phyloP scores from a whole-genome alignment of 1,140 invertebrate species.

The Arctopsyche grandis region DNA sequence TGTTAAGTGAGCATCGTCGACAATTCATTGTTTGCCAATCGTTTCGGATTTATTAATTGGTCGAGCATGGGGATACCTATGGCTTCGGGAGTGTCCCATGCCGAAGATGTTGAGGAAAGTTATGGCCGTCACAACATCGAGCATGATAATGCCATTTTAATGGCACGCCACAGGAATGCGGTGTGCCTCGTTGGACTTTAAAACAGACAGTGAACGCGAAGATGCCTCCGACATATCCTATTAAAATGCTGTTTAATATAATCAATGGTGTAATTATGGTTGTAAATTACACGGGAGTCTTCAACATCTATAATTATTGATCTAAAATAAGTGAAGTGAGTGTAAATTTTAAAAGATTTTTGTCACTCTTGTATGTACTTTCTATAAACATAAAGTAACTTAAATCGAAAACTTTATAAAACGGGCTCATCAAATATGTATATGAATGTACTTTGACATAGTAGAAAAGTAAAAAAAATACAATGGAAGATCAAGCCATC shows the following conservation, averaged over 20 bases:
- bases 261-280: too few relatives aligned
- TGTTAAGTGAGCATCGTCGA: slow-evolving; percentile 10
- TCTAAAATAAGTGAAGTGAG: too few relatives aligned
- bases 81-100: not conserved
- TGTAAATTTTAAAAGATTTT: too few relatives aligned
- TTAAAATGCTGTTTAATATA: too few relatives aligned
- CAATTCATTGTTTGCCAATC: slow-evolving; percentile 33
- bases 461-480: too few relatives aligned
- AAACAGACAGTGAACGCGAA: not conserved
- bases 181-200: slow-evolving; percentile 14
- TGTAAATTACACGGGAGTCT: not conserved
- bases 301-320: too few relatives aligned
- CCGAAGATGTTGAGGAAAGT: slow-evolving; percentile 22
- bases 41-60: slow-evolving; percentile 31
- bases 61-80: not conserved
- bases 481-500: too few relatives aligned
- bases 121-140: slow-evolving; percentile 13
- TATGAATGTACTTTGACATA: too few relatives aligned
- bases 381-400: too few relatives aligned
- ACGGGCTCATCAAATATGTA: too few relatives aligned
- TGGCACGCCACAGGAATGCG: slow-evolving; percentile 24
- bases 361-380: too few relatives aligned
- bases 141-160: slow-evolving; percentile 37
- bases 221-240: not conserved
- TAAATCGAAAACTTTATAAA: too few relatives aligned